These are phyloP conservation scores for Gnatocerus cornutus DNA, from an alignment of 2,888 invertebrate genomes.

Conservation along the genomic window DNA sequence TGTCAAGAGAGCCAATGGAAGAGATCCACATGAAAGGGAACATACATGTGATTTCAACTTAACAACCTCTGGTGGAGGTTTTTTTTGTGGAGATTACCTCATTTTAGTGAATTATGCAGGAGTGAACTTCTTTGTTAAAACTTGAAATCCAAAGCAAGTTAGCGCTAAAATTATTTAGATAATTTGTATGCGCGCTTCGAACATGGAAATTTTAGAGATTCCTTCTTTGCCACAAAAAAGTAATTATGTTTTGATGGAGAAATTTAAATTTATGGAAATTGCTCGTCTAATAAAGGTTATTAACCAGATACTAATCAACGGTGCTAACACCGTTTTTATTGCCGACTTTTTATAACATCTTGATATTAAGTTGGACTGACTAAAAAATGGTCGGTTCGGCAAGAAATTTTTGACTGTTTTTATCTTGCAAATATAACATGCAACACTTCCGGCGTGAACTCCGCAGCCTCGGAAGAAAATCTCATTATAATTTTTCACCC, in stretches of 20 bases:
- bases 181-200: neutral
- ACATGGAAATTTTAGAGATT: constrained; percentile 3
- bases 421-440: too few relatives aligned
- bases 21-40: constrained; percentile 10
- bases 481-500: too few relatives aligned
- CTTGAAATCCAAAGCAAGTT: neutral
- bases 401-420: too few relatives aligned
- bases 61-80: constrained; percentile 8
- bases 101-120: constrained; percentile 12
- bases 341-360: neutral
- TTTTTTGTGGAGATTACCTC: constrained; percentile 1
- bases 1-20: constrained; percentile 21
- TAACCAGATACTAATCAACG: constrained; percentile 8
- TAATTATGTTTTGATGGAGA: constrained; percentile 10
- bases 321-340: neutral
- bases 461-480: too few relatives aligned
- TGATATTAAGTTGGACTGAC: too few relatives aligned
- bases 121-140: constrained; percentile 9
- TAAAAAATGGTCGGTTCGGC: too few relatives aligned
- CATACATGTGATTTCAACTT: constrained; percentile 23
- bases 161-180: neutral
- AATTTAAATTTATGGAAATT: constrained; percentile 12
- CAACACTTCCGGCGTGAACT: too few relatives aligned
- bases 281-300: neutral
- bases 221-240: neutral